phyloP scores from a whole-genome alignment of 2,888 invertebrate genomes.

The Rhamnusium bicolor region DNA sequence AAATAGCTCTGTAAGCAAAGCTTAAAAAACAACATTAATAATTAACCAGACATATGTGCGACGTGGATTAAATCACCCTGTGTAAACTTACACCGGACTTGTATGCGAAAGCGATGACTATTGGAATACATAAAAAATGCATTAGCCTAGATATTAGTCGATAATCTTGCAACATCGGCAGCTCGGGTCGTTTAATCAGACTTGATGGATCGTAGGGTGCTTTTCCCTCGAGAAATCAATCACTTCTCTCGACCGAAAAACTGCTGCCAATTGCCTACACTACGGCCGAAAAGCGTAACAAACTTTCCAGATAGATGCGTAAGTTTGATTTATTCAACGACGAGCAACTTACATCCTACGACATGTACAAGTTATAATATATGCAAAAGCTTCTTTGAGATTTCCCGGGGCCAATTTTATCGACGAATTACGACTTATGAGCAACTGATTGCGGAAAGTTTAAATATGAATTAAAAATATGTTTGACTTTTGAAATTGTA shows the following conservation, averaged over 20 bases:
- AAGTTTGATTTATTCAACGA: slow-evolving; percentile 54
- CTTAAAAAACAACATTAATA: slow-evolving; percentile 14
- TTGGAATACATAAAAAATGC: slow-evolving; percentile 65
- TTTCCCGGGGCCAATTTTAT: slow-evolving; percentile 22
- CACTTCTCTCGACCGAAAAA: slow-evolving; percentile 67
- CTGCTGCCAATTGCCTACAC: slow-evolving; percentile 65
- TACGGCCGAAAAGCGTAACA: slow-evolving; percentile 56
- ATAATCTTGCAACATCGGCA: slow-evolving; percentile 65
- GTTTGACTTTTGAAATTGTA: not conserved
- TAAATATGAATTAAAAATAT: slow-evolving; percentile 8
- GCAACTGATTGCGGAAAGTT: not conserved
- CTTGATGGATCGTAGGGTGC: slow-evolving; percentile 68
- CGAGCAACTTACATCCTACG: slow-evolving; percentile 42
- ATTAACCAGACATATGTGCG: slow-evolving; percentile 14
- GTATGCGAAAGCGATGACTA: slow-evolving; percentile 37
- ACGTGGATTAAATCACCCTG: slow-evolving; percentile 26
- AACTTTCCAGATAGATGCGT: slow-evolving; percentile 55
- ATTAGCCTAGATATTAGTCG: slow-evolving; percentile 67
- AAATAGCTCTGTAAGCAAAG: slow-evolving; percentile 12
- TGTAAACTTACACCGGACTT: slow-evolving; percentile 44
- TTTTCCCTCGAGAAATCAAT: slow-evolving; percentile 69
- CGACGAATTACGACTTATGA: not conserved
- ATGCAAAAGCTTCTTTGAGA: slow-evolving; percentile 36
- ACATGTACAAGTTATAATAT: slow-evolving; percentile 47
- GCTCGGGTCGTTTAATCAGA: slow-evolving; percentile 67